Conservation (phyloP, 2,113 vertebrate species). For the Trogon surrucura region DNA sequence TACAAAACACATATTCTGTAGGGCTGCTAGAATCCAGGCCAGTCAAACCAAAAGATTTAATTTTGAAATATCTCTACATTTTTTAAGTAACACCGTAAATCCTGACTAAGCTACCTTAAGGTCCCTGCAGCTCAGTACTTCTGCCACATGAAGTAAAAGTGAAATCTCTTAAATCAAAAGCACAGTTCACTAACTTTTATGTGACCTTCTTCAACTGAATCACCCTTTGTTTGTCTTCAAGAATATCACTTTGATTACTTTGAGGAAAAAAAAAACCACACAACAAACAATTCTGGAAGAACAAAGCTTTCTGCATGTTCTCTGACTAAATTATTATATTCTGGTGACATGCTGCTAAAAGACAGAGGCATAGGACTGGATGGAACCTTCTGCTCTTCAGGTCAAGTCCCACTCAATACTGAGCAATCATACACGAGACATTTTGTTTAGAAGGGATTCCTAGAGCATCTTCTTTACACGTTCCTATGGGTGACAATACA, state of each 20-base stretch:
- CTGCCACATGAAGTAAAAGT: background rate
- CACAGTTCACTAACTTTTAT: background rate
- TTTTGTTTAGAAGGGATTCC: background rate
- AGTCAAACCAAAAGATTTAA: background rate
- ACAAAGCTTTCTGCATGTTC: background rate
- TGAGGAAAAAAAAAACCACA: background rate
- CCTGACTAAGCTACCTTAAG: background rate
- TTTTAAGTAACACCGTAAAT: background rate
- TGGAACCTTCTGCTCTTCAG: background rate
- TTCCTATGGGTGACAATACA: background rate
- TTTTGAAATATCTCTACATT: background rate
- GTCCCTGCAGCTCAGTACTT: background rate
- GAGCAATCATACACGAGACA: background rate
- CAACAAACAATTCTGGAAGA: background rate
- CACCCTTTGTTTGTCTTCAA: background rate
- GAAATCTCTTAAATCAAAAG: background rate
- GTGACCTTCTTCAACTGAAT: background rate
- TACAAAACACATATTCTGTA: background rate
- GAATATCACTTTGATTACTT: background rate
- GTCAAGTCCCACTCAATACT: background rate
- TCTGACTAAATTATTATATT: background rate
- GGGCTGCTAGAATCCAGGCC: background rate
- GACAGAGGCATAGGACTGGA: background rate
- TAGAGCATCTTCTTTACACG: background rate
- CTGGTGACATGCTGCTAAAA: background rate